A percentile compares a stretch with the other conserved stretches of the same genome.
Evolutionary conservation across 1,140 invertebrate genomes (phyloP).

Genomic region (Megathymus violae): DNA sequence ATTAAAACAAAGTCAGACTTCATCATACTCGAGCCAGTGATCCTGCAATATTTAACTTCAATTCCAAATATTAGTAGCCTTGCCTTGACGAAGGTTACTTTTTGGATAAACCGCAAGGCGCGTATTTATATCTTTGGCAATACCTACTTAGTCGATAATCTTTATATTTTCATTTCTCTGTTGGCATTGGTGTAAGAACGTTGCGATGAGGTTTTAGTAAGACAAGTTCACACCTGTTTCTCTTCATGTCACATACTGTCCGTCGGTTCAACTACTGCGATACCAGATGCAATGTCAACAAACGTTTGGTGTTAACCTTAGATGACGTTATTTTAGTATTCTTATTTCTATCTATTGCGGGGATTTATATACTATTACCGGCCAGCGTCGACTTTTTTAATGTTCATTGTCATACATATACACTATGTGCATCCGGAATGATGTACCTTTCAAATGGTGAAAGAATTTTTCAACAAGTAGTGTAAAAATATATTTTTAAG

Average conservation of each 20-base stretch:
- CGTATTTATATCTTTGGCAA: constrained; percentile 22
- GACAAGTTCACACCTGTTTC: constrained; percentile 11
- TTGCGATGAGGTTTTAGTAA: constrained; percentile 7
- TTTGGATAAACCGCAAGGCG: constrained; percentile 20
- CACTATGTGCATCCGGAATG: no score
- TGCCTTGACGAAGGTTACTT: constrained; percentile 21
- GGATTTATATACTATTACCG: no score
- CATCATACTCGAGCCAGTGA: constrained; percentile 11
- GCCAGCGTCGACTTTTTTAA: no score
- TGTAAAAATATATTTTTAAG: no score
- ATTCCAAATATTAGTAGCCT: constrained; percentile 18
- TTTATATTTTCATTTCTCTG: constrained; percentile 16
- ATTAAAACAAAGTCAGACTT: not conserved
- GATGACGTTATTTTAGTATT: no score
- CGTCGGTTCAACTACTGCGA: constrained; percentile 1
- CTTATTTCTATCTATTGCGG: no score
- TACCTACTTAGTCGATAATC: constrained; percentile 11
- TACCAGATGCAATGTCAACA: not conserved
- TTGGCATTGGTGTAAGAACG: constrained; percentile 28
- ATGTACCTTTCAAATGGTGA: no score
- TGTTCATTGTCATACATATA: no score
- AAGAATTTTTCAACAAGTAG: no score
- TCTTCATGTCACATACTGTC: constrained; percentile 20
- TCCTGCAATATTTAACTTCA: constrained; percentile 2
- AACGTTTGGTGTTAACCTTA: not conserved